Conservation (phyloP, 2,888 invertebrate genomes). For the Rhamphomyia laevipes region DNA sequence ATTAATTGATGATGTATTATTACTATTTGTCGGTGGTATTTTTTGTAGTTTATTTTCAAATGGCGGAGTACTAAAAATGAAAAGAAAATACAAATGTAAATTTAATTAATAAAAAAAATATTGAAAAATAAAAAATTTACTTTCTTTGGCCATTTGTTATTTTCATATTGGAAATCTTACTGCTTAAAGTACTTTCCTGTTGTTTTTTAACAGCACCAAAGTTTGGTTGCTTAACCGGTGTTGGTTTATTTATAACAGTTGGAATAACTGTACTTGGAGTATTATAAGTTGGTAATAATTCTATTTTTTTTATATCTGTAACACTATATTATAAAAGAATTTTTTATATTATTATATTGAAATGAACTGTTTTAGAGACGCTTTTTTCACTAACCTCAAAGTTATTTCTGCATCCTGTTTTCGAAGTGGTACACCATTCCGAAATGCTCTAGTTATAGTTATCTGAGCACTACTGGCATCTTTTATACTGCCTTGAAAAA, state of each 20-base stretch:
- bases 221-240: slow-evolving; percentile 35
- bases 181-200: slow-evolving; percentile 22
- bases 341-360: not conserved
- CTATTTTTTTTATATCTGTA: slow-evolving; percentile 60
- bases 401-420: slow-evolving; percentile 48
- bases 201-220: slow-evolving; percentile 17
- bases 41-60: not conserved
- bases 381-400: slow-evolving; percentile 42
- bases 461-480: slow-evolving; percentile 59
- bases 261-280: slow-evolving; percentile 30
- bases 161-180: slow-evolving; percentile 31
- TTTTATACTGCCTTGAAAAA: slow-evolving; percentile 64
- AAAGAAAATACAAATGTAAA: not conserved
- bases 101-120: not conserved
- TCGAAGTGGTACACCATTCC: slow-evolving; percentile 53
- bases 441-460: slow-evolving; percentile 66
- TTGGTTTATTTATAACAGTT: slow-evolving; percentile 36
- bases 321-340: slow-evolving; percentile 40
- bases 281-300: slow-evolving; percentile 56
- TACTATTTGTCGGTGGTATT: slow-evolving; percentile 6
- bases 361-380: not conserved
- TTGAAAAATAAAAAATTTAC: slow-evolving; percentile 9
- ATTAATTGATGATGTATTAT: not conserved
- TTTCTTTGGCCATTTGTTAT: slow-evolving; percentile 24
- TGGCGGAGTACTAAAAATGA: not conserved